phyloP scores from a whole-genome alignment of 2,888 invertebrate genomes.

The Lymantria dispar region DNA sequence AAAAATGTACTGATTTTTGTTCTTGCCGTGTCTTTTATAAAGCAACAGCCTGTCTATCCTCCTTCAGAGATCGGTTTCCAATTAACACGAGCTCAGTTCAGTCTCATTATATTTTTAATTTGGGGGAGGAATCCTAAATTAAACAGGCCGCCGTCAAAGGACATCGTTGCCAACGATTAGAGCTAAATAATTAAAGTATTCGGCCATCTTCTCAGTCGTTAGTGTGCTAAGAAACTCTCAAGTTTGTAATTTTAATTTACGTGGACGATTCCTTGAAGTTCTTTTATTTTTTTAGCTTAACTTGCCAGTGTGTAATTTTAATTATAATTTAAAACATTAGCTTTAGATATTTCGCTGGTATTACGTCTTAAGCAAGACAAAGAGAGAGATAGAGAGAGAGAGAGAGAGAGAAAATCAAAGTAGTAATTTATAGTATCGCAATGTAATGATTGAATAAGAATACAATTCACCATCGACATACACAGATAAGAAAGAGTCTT shows the following conservation, averaged over 20 bases:
- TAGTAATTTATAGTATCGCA: too few relatives aligned
- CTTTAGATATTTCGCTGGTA: constrained; percentile 2
- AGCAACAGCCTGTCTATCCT: constrained; percentile 44
- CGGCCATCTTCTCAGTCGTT: constrained; percentile 75
- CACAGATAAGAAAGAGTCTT: too few relatives aligned
- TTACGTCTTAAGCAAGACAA: constrained; percentile 2
- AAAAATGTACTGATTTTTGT: background rate
- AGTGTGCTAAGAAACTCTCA: constrained; percentile 66
- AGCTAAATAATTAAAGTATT: constrained; percentile 82
- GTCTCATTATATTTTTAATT: constrained; percentile 83
- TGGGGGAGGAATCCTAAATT: constrained; percentile 80
- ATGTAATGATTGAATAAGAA: too few relatives aligned
- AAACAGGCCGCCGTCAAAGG: constrained; percentile 79
- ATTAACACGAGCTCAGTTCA: constrained; percentile 75
- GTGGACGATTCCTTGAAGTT: constrained; percentile 44
- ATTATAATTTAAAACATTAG: constrained; percentile 12
- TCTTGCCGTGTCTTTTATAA: constrained; percentile 7
- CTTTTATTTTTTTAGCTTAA: constrained; percentile 41
- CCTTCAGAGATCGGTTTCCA: constrained; percentile 78
- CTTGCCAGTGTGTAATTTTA: constrained; percentile 31
- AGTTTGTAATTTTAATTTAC: constrained; percentile 72
- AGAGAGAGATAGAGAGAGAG: too few relatives aligned
- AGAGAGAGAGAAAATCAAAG: too few relatives aligned
- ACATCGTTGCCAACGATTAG: constrained; percentile 75
- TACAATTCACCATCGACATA: too few relatives aligned